Base-by-base conservation (phyloP, 2,113 vertebrate genomes). In the Oriolus oriolus region DNA sequence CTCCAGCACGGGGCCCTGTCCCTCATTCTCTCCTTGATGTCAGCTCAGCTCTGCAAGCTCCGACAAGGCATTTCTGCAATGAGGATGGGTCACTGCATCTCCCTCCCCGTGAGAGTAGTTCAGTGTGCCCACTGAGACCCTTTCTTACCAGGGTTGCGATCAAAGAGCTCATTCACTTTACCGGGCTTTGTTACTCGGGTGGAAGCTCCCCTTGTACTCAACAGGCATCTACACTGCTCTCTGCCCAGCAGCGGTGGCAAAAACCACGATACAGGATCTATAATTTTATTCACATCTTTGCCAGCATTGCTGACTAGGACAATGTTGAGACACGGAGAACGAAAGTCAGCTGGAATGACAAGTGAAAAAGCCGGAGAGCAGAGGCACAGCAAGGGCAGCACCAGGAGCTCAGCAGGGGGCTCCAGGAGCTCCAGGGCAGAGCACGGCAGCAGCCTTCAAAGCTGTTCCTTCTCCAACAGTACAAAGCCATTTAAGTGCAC, bases 31-130 rank as follows among this genome's bases (percentile, higher is more conserved):
- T 52, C 82, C 71, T 85, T 28, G 5, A 42, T 27, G 10, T n/a
- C 84, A 63, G 2, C 54, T 85, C 39, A 20, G 53, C 45, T 37
- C 42, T 13, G 59, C 90, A 27, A 80, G 81, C 59, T 57, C 69
- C 6, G 13, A 37, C 39, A 53, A 77, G 76, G 71, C 75, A 19
- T 80, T 83, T 88, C n/a, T 52, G 61, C 41, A 11, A 41, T 56
- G 28, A 83, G 78, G 73, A 93, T 69, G 93, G 93, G 90, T 93
- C 95, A 86, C 90, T 89, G 92, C 90, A 52, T 37, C 69, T 49
- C 60, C 70, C 60, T 82, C 56, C 60, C 44, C 39, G 0, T 13
- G 87, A 81, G 56, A 89, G 52, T 23, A 49, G 81, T 41, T 89
- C 84, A 42, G 75, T 14, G 53, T 85, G 63, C 52, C 69, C 90